Percentiles rank a stretch among this genome's conserved stretches.
phyloP scores from a whole-genome alignment of 2,888 invertebrate species.

The Sminthurides aquaticus region DNA sequence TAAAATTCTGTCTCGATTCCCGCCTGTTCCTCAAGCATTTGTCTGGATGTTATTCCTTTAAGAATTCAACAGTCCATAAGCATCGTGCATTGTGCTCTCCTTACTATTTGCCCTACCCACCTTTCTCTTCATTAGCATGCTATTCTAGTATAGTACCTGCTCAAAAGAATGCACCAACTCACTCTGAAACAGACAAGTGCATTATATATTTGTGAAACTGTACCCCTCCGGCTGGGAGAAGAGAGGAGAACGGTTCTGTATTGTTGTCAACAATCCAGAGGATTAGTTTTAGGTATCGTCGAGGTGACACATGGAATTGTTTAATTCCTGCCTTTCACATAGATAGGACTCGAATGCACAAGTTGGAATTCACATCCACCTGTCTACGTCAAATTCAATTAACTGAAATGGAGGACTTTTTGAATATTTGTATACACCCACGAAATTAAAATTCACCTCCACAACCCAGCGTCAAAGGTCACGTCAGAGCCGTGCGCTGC shows the following conservation, averaged over 20 bases:
- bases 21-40: neutral
- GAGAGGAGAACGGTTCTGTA: no score
- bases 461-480: neutral
- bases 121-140: neutral
- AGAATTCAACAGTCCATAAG: no score
- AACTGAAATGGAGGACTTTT: neutral
- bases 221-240: neutral
- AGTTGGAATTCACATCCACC: no score
- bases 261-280: neutral
- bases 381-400: neutral
- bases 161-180: neutral
- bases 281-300: neutral
- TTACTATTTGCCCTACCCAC: neutral
- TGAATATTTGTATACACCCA: neutral
- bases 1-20: neutral
- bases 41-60: neutral
- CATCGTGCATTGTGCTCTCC: no score
- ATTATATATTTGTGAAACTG: no score
- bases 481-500: no score
- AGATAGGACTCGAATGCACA: no score
- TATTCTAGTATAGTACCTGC: neutral
- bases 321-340: no score
- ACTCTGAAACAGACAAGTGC: neutral
- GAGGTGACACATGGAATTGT: neutral
- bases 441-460: neutral